Evolutionary conservation across 2,113 vertebrate genomes (phyloP).

Genomic region (Cynocephalus volans): DNA sequence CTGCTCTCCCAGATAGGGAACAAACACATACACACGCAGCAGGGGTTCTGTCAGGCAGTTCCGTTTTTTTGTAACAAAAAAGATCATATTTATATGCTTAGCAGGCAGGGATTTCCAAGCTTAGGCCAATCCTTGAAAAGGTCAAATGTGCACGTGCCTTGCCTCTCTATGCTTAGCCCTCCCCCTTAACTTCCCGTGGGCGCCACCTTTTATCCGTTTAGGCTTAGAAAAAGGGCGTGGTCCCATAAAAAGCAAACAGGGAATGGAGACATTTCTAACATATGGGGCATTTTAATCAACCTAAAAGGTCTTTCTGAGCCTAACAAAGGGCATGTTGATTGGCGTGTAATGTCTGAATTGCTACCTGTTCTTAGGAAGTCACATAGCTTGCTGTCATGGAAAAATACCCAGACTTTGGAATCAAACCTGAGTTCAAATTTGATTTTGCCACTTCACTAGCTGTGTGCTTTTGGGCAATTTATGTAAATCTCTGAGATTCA

Average conservation of each 20-base stretch:
- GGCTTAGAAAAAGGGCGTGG: no score
- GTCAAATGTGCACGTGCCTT: no score
- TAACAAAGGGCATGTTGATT: neutral
- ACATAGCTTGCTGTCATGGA: neutral
- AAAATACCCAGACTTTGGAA: neutral
- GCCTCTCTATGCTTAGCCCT: no score
- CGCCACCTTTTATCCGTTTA: no score
- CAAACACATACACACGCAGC: no score
- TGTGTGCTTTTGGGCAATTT: neutral
- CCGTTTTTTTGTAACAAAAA: no score
- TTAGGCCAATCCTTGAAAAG: no score
- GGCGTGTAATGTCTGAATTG: neutral
- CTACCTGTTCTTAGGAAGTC: neutral
- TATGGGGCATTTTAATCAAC: neutral
- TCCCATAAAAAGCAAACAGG: neutral
- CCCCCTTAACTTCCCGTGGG: no score
- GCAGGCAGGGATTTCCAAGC: no score
- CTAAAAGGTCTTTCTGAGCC: neutral
- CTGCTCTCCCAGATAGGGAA: no score
- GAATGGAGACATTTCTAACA: neutral
- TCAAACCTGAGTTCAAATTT: neutral
- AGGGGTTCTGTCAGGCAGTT: no score
- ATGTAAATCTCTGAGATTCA: neutral
- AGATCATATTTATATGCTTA: no score
- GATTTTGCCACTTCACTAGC: neutral